Base-by-base conservation (phyloP, 2,888 invertebrate genomes). In the Linyphia triangularis region DNA sequence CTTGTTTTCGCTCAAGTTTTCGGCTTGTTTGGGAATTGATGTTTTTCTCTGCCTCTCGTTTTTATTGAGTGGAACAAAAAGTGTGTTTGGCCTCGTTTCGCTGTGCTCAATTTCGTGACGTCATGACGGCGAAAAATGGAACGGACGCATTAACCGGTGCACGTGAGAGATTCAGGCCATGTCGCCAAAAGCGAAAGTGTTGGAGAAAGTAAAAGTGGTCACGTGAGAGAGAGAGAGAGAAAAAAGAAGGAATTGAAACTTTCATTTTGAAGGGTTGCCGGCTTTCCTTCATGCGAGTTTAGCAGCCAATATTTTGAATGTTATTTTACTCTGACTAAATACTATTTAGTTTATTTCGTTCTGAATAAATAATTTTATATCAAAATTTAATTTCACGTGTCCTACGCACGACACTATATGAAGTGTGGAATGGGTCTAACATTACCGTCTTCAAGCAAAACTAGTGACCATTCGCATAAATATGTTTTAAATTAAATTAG, bases 81-180 rank as follows among this genome's bases (percentile, higher is more conserved):
- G 33, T 37, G 61, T 59, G 22, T 63, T 61, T 78, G 85, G 70
- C 85, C 78, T 69, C 70, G 63, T 63, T 51, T 85, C 85, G 19
- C 28, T 78, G 85, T 85, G 69, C 85, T 63, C 85, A 78, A 85
- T 85, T 85, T 57, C 57, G 78, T 85, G 85, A 85, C 85, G 85
- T 85, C 85, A 85, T 43, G 51, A 59, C 59, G 37, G 69, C 40
- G 78, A 63, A 85, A 81, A 65, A 33, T 69, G 72, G 78, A 70
- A 78, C 78, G 78, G 78, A 78, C 69, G 78, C 78, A 78, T 85
- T 78, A 61, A 40, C 51, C 40, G 84, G 22, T 24, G 51, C 84
- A 89, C 85, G 77, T 85, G 81, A 81, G 51, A 5, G 63, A 73
- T 78, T 65, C 69, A 81, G 63, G 65, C 67, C 75, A 83, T 69